Evolutionary conservation across 2,888 invertebrate species (phyloP), one percentile per base, ranked within the genome.

Genomic region (Siphlonurus alternatus): DNA sequence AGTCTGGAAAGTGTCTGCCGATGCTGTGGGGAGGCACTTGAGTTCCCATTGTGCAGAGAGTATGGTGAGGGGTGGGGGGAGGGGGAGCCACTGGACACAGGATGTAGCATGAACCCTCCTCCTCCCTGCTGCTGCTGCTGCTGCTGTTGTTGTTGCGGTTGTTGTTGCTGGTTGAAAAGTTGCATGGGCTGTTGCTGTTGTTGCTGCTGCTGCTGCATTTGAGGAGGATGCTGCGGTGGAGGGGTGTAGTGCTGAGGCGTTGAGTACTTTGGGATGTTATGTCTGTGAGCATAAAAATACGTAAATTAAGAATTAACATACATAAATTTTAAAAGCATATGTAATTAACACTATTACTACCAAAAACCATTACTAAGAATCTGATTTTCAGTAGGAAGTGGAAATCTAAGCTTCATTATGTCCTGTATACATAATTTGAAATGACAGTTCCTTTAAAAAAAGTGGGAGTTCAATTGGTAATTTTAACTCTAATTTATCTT

Each of bases 191-290:
- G 74, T 64, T 70, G 74, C 70, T 65, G 73, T 38, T 23, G 62
- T 22, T 73, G 73, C 18, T 56, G 64, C 19, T 66, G 68, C 20
- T 68, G 73, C 65, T 73, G 73, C n/a, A 62, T 67, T 2, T 53
- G 64, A 51, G 56, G 61, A 56, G 66, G 73, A 73, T 20, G 64
- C n/a, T 63, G 67, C 2, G 53, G 64, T 54, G 56, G 61, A 56
- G 66, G 73, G 67, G 70, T 73, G 67, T 73, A 74, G 64, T 70
- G 74, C 70, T 65, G 73, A 25, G 38, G 63, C 22, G 54, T 56
- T 38, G 56, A 22, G 56, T 56, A 56, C n/a, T 56, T 56, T n/a
- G 56, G 56, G n/a, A 56, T 56, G n/a, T 56, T 56, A 7, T 56
- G 56, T n/a, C 56, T 38, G 38, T 10, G 15, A 38, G 15, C 38